These are phyloP conservation scores for Drosophila athabasca DNA, from an alignment of 1,140 invertebrate genomes.

Conservation along the genomic window DNA sequence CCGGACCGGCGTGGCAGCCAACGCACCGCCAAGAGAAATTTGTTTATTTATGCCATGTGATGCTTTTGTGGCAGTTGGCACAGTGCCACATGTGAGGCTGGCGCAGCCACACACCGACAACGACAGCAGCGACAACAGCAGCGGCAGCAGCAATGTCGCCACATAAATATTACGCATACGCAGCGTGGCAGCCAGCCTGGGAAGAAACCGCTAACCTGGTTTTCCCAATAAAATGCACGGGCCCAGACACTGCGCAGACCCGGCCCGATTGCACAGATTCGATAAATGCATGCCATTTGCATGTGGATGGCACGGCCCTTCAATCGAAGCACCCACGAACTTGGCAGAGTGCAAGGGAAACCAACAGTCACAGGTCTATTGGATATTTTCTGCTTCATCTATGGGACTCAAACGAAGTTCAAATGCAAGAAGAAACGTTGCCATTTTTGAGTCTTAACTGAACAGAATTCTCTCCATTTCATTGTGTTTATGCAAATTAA, in stretches of 20 bases:
- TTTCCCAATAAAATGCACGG: constrained; percentile 48
- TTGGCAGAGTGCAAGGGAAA: not conserved
- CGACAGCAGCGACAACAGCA: not conserved
- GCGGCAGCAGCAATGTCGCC: constrained; percentile 19
- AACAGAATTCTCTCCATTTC: too few species aligned
- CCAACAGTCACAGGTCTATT: not conserved
- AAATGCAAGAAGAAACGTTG: too few species aligned
- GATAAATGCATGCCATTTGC: constrained; percentile 14
- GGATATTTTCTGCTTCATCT: not conserved
- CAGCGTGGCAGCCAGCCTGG: constrained; percentile 36
- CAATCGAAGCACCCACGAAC: not conserved
- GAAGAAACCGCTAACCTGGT: constrained; percentile 65
- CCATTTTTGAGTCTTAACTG: too few species aligned
- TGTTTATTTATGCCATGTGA: constrained; percentile 74
- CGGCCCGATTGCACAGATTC: not conserved
- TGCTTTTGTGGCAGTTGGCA: constrained; percentile 48
- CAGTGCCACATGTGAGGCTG: constrained; percentile 65
- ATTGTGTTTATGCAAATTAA: too few species aligned
- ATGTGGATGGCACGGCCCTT: too few species aligned
- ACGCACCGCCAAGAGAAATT: constrained; percentile 41
- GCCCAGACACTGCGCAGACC: constrained; percentile 36
- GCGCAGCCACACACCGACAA: constrained; percentile 1
- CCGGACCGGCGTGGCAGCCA: not conserved
- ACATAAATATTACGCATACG: constrained; percentile 75
- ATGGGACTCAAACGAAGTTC: too few species aligned